Evolutionary conservation across 2,888 invertebrate genomes (phyloP).

Genomic region (Itoplectis maculator): DNA sequence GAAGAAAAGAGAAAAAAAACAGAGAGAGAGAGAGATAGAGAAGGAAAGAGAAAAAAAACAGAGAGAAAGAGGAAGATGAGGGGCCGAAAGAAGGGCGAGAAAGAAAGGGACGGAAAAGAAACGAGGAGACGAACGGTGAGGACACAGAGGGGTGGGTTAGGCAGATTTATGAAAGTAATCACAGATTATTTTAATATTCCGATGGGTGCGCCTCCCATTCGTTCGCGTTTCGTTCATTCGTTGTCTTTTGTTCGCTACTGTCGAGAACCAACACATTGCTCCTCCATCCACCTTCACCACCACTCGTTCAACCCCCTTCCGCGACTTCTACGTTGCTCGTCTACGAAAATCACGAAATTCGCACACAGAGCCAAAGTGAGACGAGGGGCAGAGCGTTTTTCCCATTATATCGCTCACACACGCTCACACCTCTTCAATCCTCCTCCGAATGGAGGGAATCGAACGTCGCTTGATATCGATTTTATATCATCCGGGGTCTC

Average conservation of each 20-base stretch:
- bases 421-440: conserved; percentile 11
- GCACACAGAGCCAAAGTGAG: conserved; percentile 41
- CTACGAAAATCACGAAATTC: conserved; percentile 48
- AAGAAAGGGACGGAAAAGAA: conserved; percentile 42
- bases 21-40: conserved; percentile 37
- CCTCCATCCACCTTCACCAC: neutral
- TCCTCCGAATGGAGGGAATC: conserved; percentile 35
- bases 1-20: conserved; percentile 45
- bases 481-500: conserved; percentile 28
- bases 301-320: neutral
- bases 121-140: conserved; percentile 63
- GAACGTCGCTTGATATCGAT: conserved; percentile 53
- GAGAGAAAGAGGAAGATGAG: conserved; percentile 30
- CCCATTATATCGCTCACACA: conserved; percentile 39
- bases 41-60: conserved; percentile 59
- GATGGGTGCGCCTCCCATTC: conserved; percentile 77
- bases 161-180: conserved; percentile 83
- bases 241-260: conserved; percentile 75
- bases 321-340: neutral
- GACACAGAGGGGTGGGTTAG: conserved; percentile 66
- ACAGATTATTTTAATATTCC: conserved; percentile 84
- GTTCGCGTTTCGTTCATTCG: conserved; percentile 76
- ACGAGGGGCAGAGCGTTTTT: conserved; percentile 46
- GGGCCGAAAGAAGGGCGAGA: conserved; percentile 53
- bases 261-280: conserved; percentile 9